Conservation (phyloP, 1,140 invertebrate genomes). For the Stenopsyche tienmushanensis region DNA sequence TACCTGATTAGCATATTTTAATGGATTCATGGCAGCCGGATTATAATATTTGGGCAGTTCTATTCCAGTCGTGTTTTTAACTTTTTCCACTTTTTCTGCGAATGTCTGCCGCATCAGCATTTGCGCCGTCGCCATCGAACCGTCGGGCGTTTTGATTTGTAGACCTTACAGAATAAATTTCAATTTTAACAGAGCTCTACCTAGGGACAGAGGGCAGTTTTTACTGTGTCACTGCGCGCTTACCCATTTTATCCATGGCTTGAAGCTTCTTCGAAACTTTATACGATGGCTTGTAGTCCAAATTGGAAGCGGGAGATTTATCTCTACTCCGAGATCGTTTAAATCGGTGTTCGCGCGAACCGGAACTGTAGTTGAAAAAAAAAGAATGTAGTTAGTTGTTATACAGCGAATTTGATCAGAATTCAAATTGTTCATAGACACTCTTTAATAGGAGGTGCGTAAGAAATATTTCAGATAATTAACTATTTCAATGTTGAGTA, state of each 20-base stretch:
- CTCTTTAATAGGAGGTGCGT: background rate
- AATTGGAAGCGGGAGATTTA: constrained; percentile 43
- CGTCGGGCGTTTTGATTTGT: constrained; percentile 55
- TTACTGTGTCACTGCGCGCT: background rate
- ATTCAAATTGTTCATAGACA: background rate
- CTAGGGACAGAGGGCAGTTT: background rate
- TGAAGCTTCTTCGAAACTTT: constrained; percentile 55
- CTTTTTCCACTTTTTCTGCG: constrained; percentile 45
- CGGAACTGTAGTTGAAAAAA: constrained; percentile 21
- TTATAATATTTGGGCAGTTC: constrained; percentile 77
- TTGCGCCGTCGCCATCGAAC: constrained; percentile 53
- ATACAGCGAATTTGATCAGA: background rate
- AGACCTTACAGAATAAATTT: constrained; percentile 46
- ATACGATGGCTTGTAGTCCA: constrained; percentile 52
- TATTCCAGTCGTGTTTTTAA: constrained; percentile 43
- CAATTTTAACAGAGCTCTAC: background rate
- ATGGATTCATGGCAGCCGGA: constrained; percentile 76
- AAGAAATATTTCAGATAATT: constrained; percentile 1
- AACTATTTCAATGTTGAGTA: background rate
- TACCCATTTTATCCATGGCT: constrained; percentile 57
- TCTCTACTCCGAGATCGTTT: constrained; percentile 42
- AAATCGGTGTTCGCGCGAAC: constrained; percentile 27
- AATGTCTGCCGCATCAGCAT: constrained; percentile 44
- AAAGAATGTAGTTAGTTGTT: constrained; percentile 5
- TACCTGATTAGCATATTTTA: constrained; percentile 79